Base-by-base conservation (phyloP, 1,140 invertebrate genomes). In the Medauroidea extradentata region DNA sequence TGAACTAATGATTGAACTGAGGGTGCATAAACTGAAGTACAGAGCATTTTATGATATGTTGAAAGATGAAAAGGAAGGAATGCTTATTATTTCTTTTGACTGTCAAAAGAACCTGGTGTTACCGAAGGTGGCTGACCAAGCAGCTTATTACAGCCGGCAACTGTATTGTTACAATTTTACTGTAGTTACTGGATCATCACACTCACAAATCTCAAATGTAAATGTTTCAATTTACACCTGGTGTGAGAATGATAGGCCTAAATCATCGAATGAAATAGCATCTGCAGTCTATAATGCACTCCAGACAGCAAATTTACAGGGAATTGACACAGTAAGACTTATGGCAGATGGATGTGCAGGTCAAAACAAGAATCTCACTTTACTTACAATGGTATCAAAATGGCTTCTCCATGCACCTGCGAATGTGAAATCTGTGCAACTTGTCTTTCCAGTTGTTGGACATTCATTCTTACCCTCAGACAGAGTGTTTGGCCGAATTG, bases 101-200 rank as follows among this genome's bases (percentile, higher is more conserved):
- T 75, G 68, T 34, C 68, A 75, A 65, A 75, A 75, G 67, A 74
- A 74, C 57, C 57, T 59, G 23, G 43, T 58, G 13, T 38, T 72
- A n/a, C 69, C 69, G 11, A 68, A 69, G 64, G 39, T 72, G 9
- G 61, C 64, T 44, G 67, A 68, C 57, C 71, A 70, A 44, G 16
- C 57, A 13, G 60, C 69, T 1, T 75, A 74, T 53, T 75, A 74
- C 62, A 60, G 41, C 4, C 53, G 69, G n/a, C 68, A 75, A 57
- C 11, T 73, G 8, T 73, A 74, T 56, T 61, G 66, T 16, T 70
- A 74, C 52, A 74, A 73, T 61, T 71, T 75, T 42, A 69, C 69
- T 19, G 61, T 71, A 16, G 67, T 71, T 8, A 19, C 46, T 23
- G 73, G 70, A 18, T 53, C 19, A 49, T 75, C 70, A 19, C 69